Percentiles rank a stretch among this genome's conserved stretches.
phyloP scores from a whole-genome alignment of 2,797 vertebrate species.

The Lepilemur septentrionalis region DNA sequence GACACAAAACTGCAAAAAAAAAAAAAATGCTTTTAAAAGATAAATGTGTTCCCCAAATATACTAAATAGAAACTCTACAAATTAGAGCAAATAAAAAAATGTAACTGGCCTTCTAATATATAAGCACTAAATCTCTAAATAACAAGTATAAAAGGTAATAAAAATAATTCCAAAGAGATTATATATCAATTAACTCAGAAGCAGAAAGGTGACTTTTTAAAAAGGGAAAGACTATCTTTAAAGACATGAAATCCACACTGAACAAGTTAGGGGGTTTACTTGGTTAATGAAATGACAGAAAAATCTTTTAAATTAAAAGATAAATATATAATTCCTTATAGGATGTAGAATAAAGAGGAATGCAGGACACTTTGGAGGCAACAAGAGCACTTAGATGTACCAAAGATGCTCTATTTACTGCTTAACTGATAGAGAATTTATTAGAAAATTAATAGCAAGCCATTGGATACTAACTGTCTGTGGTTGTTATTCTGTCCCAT shows the following conservation, averaged over 20 bases:
- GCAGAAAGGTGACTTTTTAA: constrained; percentile 23
- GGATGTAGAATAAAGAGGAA: constrained; percentile 27
- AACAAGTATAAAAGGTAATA: background rate
- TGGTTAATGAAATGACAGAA: background rate
- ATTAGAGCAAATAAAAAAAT: constrained; percentile 6
- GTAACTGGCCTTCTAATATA: background rate
- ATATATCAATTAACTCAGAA: constrained; percentile 30
- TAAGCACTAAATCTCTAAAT: background rate
- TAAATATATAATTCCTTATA: background rate
- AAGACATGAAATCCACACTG: constrained; percentile 33
- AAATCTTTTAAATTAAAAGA: constrained; percentile 24
- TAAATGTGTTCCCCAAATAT: constrained; percentile 40
- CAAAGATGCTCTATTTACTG: constrained; percentile 34
- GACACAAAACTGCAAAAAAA: constrained; percentile 50
- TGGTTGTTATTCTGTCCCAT: constrained; percentile 29
- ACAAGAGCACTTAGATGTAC: background rate
- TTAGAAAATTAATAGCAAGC: constrained; percentile 49
- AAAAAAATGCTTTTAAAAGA: constrained; percentile 59
- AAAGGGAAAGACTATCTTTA: background rate
- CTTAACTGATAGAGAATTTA: constrained; percentile 28
- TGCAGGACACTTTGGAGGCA: background rate
- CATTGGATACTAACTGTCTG: constrained; percentile 25
- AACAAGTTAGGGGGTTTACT: constrained; percentile 9
- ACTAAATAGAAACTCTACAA: background rate
- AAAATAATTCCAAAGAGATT: constrained; percentile 49